phyloP scores from a whole-genome alignment of 2,888 invertebrate genomes.

The Dicyrtomina minuta region DNA sequence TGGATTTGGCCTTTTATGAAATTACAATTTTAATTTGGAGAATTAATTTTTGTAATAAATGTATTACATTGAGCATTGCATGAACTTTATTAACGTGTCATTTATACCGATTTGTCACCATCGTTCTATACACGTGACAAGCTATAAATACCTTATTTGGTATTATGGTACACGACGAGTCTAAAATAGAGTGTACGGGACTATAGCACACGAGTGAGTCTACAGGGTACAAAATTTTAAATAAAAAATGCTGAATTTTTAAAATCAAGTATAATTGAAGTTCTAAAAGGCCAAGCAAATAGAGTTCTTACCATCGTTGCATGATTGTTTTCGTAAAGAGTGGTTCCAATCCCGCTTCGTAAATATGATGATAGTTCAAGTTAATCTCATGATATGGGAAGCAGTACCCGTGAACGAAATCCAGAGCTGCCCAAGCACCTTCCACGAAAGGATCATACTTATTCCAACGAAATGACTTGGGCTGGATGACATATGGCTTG shows the following conservation, averaged over 20 bases:
- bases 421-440: conserved; percentile 44
- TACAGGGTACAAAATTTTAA: too few relatives aligned
- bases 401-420: conserved; percentile 45
- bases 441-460: conserved; percentile 44
- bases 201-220: too few relatives aligned
- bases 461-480: conserved; percentile 39
- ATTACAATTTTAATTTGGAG: too few relatives aligned
- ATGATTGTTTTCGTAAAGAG: conserved; percentile 40
- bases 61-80: too few relatives aligned
- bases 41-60: too few relatives aligned
- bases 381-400: conserved; percentile 30
- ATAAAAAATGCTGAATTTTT: too few relatives aligned
- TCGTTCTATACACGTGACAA: too few relatives aligned
- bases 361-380: conserved; percentile 38
- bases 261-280: not conserved
- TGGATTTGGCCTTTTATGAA: conserved; percentile 31
- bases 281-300: not conserved
- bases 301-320: conserved; percentile 36
- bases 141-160: too few relatives aligned
- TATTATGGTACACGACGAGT: too few relatives aligned
- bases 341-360: conserved; percentile 35
- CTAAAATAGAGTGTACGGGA: too few relatives aligned
- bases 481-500: conserved; percentile 18
- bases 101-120: too few relatives aligned
- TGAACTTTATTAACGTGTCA: too few relatives aligned